A percentile compares a stretch with the other conserved stretches of the same genome.
Evolutionary conservation across 37 sponge, comb jelly and placozoan genomes (phyloP).

Genomic region (Cladorhizidae sp.): DNA sequence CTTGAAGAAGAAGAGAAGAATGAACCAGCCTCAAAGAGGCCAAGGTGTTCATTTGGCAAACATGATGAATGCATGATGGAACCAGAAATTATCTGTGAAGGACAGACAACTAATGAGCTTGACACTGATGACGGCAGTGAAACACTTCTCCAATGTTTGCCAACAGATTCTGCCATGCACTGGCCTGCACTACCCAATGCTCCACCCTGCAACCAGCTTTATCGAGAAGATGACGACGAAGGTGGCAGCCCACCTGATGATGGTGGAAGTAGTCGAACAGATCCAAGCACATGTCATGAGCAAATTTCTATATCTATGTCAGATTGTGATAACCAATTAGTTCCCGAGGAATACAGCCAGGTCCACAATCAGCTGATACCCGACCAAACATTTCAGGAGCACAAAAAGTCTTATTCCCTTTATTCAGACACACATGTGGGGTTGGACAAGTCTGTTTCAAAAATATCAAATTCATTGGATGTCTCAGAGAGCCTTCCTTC

Average conservation of each 20-base stretch:
- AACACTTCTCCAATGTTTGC: conserved; percentile 30
- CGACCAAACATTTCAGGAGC: no score
- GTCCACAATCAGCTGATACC: no score
- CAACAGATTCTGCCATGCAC: conserved; percentile 23
- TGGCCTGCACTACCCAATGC: conserved; percentile 10
- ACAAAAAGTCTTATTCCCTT: no score
- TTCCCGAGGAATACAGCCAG: background rate
- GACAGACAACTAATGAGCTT: background rate
- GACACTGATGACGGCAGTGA: conserved; percentile 32
- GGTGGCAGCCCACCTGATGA: background rate
- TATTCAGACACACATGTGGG: no score
- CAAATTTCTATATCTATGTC: background rate
- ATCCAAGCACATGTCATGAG: background rate
- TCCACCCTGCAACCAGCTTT: background rate
- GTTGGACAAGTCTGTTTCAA: no score
- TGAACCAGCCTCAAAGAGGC: background rate
- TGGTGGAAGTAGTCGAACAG: background rate
- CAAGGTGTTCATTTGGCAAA: background rate
- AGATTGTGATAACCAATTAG: background rate
- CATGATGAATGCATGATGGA: background rate
- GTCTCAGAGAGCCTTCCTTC: no score
- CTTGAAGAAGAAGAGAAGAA: background rate
- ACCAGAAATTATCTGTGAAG: background rate
- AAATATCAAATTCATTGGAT: no score
- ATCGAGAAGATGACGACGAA: background rate